Conservation (phyloP, 2,113 vertebrate species). For the Thamnophis sirtalis region DNA sequence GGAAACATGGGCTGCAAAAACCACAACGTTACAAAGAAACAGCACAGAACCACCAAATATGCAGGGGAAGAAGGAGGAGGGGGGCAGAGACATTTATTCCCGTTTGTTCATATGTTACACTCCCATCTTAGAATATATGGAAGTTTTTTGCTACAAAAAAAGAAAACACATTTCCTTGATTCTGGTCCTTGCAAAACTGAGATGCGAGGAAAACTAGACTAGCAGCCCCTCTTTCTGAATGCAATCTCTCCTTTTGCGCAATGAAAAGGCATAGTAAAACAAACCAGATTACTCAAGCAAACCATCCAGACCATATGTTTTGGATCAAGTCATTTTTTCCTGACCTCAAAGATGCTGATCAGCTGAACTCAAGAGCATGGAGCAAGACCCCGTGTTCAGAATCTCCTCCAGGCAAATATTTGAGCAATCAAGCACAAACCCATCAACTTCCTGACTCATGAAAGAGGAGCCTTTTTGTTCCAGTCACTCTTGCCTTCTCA, state of each 20-base stretch:
- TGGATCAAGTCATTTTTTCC: slow-evolving; percentile 8
- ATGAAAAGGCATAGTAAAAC: slow-evolving; percentile 18
- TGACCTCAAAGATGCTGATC: slow-evolving; percentile 7
- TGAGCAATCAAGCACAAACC: not conserved
- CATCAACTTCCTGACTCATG: not conserved
- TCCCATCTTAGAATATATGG: not conserved
- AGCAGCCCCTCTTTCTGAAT: not conserved
- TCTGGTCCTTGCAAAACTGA: not conserved
- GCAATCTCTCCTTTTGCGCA: slow-evolving; percentile 6
- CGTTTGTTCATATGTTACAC: not conserved
- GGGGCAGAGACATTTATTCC: not conserved
- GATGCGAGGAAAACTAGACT: not conserved
- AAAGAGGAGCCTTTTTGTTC: not conserved
- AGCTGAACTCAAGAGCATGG: not conserved
- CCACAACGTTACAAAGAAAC: not conserved
- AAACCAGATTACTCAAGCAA: slow-evolving; percentile 22
- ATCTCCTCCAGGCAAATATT: not conserved
- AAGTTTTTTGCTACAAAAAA: not conserved
- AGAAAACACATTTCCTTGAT: not conserved
- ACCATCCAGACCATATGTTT: slow-evolving; percentile 19
- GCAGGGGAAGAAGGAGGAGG: too few relatives aligned
- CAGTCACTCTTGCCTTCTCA: not conserved
- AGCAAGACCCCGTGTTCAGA: not conserved
- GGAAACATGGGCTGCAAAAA: not conserved
- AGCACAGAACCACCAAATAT: not conserved